Conservation (phyloP, 2,113 vertebrate species). For the Colistium nudipinnis region DNA sequence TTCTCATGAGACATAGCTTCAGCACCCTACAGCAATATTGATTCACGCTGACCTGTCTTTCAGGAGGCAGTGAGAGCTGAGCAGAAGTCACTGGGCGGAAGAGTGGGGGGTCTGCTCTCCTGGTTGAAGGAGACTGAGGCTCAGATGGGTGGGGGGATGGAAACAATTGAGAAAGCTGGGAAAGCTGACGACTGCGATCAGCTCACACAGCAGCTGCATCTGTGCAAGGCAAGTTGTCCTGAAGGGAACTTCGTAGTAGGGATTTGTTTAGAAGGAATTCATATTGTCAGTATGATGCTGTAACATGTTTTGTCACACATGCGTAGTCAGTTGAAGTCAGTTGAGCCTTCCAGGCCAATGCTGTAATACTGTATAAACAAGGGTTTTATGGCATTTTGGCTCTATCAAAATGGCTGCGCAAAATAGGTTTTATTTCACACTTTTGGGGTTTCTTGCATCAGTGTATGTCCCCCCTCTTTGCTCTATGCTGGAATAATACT, state of each 20-base stretch:
- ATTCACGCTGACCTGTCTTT: neutral
- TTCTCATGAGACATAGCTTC: too few relatives aligned
- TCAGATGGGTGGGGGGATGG: conserved; percentile 53
- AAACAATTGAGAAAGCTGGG: conserved; percentile 35
- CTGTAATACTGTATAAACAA: neutral
- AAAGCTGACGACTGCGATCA: conserved; percentile 13
- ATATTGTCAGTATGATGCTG: neutral
- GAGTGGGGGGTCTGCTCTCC: conserved; percentile 81
- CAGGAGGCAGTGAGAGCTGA: conserved; percentile 75
- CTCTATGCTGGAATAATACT: neutral
- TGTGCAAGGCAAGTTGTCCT: conserved; percentile 80
- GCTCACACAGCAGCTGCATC: conserved; percentile 75
- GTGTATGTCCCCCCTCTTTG: neutral
- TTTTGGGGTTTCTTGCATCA: neutral
- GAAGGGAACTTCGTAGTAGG: neutral
- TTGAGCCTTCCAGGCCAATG: too few relatives aligned
- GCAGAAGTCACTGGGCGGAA: conserved; percentile 76
- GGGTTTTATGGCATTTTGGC: too few relatives aligned
- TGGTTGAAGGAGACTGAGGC: conserved; percentile 81
- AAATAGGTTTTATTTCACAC: too few relatives aligned
- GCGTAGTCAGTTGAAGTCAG: neutral
- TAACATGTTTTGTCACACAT: neutral
- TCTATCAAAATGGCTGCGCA: too few relatives aligned
- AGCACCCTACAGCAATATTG: neutral
- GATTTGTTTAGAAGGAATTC: neutral